Evolutionary conservation across 1,140 invertebrate species (phyloP).

Genomic region (Microvelia longipes): DNA sequence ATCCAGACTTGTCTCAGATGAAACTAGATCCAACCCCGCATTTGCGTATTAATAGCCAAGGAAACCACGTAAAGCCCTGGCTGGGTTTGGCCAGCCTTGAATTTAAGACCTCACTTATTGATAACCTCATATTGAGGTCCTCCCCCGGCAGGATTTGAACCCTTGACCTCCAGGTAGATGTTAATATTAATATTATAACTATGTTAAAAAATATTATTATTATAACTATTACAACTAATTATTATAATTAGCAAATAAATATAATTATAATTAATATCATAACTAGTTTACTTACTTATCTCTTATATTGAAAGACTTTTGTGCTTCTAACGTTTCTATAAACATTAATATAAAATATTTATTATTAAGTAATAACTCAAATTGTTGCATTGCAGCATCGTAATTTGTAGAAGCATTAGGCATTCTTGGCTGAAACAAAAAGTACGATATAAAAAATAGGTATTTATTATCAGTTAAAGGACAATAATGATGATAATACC

Average conservation of each 20-base stretch:
- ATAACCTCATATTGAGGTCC: too few species aligned
- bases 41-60: too few species aligned
- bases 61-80: too few species aligned
- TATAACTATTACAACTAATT: constrained; percentile 3
- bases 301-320: constrained; percentile 78
- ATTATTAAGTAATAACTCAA: constrained; percentile 83
- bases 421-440: constrained; percentile 38
- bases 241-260: not conserved
- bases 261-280: constrained; percentile 7
- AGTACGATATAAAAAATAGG: not conserved
- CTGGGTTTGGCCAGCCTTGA: too few species aligned
- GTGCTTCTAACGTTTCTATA: constrained; percentile 81
- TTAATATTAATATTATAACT: too few species aligned
- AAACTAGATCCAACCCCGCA: too few species aligned
- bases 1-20: too few species aligned
- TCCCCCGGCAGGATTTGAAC: too few species aligned
- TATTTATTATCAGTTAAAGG: too few species aligned
- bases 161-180: too few species aligned
- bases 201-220: not conserved
- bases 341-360: constrained; percentile 85
- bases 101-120: too few species aligned
- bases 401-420: constrained; percentile 71
- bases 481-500: too few species aligned
- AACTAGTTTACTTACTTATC: constrained; percentile 51
- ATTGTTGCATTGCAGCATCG: constrained; percentile 84